Base-by-base conservation (phyloP, 2,888 invertebrate species). In the Calliopum simillimum region DNA sequence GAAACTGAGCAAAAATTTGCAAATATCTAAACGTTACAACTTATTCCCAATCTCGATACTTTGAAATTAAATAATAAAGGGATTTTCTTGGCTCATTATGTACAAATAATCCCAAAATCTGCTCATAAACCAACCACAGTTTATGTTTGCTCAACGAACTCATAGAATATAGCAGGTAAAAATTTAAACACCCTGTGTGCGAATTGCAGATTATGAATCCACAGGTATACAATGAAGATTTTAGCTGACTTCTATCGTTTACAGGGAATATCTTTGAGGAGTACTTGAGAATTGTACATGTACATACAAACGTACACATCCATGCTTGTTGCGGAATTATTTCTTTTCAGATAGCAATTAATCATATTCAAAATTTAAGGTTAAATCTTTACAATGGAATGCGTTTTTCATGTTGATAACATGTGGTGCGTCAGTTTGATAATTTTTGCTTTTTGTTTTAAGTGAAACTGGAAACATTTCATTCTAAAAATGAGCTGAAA, bases 11-110 rank as follows among this genome's bases (percentile, higher is more conserved):
- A 4, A 6, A 33, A 8, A 33, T 33, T 33, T 33, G 33, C 33
- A 8, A 58, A 33, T 11, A 16, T 33, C 16, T 25, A 46, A 46
- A 23, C 61, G 43, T 16, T 11, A 44, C 25, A 59, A 44, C 41
- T 59, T 44, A 16, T 19, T 41, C 16, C 8, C 33, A n/a, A 58
- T 13, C 8, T 14, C 19, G 19, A 41, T 33, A 53, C 51, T 6
- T 19, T 41, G 21, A 53, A 33, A 33, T 33, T 41, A 53, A 16
- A 19, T 62, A 62, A 64, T 53, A 41, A 51, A 64, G 41, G 16
- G 21, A 64, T 53, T 51, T 43, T 63, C 49, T 25, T 49, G 49
- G 43, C 41, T 64, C 64, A 53, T 64, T 64, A 53, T 53, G 64
- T 12, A 43, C 53, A 53, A 4, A 64, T 4, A 41, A 46, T 41